phyloP scores from a whole-genome alignment of 2,113 vertebrate species.

The Mirza zaza region DNA sequence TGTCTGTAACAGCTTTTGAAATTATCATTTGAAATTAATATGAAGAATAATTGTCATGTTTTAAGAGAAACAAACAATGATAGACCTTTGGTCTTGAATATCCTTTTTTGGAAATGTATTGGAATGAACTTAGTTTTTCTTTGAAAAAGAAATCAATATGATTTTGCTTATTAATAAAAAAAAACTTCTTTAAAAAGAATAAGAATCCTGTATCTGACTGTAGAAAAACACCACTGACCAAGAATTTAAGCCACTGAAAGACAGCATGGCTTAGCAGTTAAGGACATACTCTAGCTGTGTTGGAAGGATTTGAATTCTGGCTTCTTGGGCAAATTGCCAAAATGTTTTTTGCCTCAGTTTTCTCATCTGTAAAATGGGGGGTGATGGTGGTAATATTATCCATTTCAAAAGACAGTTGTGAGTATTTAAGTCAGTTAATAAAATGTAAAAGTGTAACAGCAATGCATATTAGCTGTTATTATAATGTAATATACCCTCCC shows the following conservation, averaged over 20 bases:
- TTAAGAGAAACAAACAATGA: background rate
- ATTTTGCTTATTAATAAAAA: background rate
- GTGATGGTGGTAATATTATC: background rate
- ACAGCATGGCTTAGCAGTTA: background rate
- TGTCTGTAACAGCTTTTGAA: background rate
- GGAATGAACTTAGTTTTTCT: background rate
- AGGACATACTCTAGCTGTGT: background rate
- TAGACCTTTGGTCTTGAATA: background rate
- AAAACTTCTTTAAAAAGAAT: background rate
- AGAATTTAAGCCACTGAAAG: background rate
- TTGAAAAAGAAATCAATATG: background rate
- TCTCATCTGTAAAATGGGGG: background rate
- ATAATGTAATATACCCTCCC: background rate
- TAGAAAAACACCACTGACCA: background rate
- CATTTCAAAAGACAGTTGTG: background rate
- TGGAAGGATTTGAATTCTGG: background rate
- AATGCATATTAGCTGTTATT: background rate
- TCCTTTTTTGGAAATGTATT: background rate
- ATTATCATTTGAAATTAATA: background rate
- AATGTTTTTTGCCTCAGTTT: background rate
- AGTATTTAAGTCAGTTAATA: background rate
- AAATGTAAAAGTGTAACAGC: background rate
- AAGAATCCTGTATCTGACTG: background rate
- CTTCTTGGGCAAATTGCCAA: background rate
- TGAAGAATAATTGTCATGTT: conserved; percentile 28